Base-by-base conservation (phyloP, 2,888 invertebrate species). In the Cerastis leucographa region DNA sequence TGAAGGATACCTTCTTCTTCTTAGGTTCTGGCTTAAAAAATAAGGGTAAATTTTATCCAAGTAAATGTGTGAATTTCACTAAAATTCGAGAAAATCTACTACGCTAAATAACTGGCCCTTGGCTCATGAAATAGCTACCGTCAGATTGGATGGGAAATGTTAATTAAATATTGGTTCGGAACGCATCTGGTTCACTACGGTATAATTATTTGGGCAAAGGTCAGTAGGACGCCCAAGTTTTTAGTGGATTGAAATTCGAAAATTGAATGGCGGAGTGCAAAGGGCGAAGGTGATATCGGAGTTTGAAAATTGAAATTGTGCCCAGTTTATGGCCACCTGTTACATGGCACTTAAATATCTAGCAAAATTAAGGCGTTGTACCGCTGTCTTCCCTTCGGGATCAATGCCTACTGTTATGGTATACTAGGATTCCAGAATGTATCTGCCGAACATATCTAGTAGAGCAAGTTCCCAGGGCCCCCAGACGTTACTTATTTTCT, bases 131-230 rank as follows among this genome's bases (percentile, higher is more conserved):
- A 75, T 35, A 67, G 25, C 62, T 76, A 51, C 62, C 70, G 35
- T 35, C 49, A 40, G 29, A 56, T 62, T 64, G 62, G n/a, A 56
- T 65, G 42, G 44, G 17, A 54, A 62, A 64, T 76, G 22, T 76
- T 80, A 81, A 81, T 81, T 81, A 80, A 80, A 80, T 76, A 81
- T 75, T 81, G 65, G 42, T 49, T 35, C 54, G 29, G 29, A 67
- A 29, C 46, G 14, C 74, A 81, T 69, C 69, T 62, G 70, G 51
- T 46, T 61, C 66, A 42, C 61, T 65, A 40, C 25, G 11, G 29
- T 25, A 14, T 59, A 68, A 80, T 70, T 44, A 76, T 54, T 78
- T 68, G 22, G 17, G 29, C 17, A 65, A 80, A 80, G 80, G 68
- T 64, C 74, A 80, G 46, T 56, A 62, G 54, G 46, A 4, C 54